Conservation (phyloP, 2,113 vertebrate genomes). For the Myotis yumanensis region DNA sequence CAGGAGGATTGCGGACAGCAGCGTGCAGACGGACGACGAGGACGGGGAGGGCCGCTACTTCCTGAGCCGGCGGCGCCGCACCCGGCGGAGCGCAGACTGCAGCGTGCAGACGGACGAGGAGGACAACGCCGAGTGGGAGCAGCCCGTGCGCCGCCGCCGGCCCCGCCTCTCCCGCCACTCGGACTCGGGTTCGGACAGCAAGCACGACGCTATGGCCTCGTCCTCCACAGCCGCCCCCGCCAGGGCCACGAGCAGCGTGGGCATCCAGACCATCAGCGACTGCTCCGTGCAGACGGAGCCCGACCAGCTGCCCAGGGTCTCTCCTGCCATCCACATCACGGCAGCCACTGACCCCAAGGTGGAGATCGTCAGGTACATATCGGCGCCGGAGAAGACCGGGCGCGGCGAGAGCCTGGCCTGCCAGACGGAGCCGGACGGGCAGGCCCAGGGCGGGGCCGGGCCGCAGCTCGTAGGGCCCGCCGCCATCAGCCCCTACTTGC, state of each 20-base stretch:
- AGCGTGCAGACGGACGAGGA: conserved; percentile 98
- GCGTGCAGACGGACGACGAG: conserved; percentile 98
- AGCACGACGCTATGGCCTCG: conserved; percentile 81
- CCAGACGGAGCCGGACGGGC: conserved; percentile 94
- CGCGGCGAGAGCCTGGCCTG: conserved; percentile 97
- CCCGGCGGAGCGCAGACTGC: conserved; percentile 93
- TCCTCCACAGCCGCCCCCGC: not conserved
- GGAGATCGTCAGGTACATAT: conserved; percentile 96
- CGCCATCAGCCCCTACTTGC: conserved; percentile 94
- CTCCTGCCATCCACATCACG: conserved; percentile 97
- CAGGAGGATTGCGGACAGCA: conserved; percentile 93
- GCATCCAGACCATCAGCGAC: conserved; percentile 96
- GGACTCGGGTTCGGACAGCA: conserved; percentile 88
- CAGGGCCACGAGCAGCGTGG: conserved; percentile 91
- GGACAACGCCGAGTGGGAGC: conserved; percentile 96
- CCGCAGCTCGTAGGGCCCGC: conserved; percentile 93
- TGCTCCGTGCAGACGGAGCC: conserved; percentile 97
- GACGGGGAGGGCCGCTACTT: conserved; percentile 93
- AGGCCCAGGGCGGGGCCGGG: conserved; percentile 90
- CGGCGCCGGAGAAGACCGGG: conserved; percentile 94
- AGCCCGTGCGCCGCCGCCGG: conserved; percentile 93
- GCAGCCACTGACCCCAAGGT: conserved; percentile 94
- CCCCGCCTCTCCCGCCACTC: conserved; percentile 92
- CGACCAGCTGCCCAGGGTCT: conserved; percentile 91
- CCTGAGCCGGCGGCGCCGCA: conserved; percentile 91